These are phyloP conservation scores for Rhaphigaster nebulosa DNA, from an alignment of 2,888 invertebrate genomes.

Conservation along the genomic window DNA sequence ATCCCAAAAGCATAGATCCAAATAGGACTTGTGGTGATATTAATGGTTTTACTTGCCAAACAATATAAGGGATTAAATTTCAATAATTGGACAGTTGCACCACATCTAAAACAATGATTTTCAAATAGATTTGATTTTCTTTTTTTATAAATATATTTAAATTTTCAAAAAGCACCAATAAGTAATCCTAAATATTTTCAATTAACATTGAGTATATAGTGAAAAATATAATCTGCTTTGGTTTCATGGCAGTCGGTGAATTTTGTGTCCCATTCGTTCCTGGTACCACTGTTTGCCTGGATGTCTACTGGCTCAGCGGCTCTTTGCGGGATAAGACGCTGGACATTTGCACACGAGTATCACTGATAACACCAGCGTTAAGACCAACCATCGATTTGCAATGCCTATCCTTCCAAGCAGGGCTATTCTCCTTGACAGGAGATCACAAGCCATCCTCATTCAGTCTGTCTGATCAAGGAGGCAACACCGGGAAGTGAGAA, in stretches of 20 bases:
- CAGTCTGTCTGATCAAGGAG: neutral
- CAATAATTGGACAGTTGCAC: no score
- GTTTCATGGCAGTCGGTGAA: neutral
- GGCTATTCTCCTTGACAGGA: neutral
- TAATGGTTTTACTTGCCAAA: no score
- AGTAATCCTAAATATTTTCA: no score
- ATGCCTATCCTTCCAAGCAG: neutral
- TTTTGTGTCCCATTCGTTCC: neutral
- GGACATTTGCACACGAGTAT: neutral
- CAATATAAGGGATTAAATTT: no score
- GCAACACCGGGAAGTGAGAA: neutral
- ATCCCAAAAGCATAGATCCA: no score
- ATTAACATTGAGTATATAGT: no score
- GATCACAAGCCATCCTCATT: neutral
- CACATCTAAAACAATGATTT: no score
- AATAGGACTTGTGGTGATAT: no score
- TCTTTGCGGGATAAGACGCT: neutral
- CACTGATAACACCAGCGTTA: neutral
- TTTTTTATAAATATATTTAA: no score
- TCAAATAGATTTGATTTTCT: no score
- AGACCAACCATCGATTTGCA: neutral
- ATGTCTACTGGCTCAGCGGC: neutral
- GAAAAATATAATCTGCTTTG: no score
- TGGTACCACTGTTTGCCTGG: neutral
- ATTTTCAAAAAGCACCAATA: no score